phyloP scores from a whole-genome alignment of 2,113 vertebrate species.

The Neodon shergylaensis region DNA sequence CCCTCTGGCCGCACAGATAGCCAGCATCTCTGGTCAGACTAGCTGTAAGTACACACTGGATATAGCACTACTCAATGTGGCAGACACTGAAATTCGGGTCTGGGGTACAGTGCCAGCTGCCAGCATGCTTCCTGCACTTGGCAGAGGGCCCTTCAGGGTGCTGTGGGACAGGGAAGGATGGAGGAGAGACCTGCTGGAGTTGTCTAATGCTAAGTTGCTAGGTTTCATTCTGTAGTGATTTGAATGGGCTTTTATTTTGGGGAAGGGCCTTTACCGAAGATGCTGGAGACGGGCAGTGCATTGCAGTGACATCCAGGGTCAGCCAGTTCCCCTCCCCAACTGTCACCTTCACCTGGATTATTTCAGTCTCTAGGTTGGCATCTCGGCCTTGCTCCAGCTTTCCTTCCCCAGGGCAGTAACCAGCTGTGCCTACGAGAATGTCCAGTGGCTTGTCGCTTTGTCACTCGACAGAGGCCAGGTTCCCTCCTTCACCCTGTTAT shows the following conservation, averaged over 20 bases:
- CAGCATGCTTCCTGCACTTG: neutral
- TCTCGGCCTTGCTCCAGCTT: neutral
- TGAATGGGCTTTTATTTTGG: neutral
- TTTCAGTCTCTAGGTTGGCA: neutral
- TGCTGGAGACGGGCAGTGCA: neutral
- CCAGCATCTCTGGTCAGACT: neutral
- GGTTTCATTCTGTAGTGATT: neutral
- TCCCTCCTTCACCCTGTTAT: no score
- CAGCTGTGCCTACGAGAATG: neutral
- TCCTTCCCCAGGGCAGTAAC: neutral
- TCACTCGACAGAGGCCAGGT: neutral
- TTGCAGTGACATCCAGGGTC: no score
- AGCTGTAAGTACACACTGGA: neutral
- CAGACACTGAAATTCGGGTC: neutral
- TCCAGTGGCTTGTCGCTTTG: neutral
- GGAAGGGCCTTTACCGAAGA: neutral
- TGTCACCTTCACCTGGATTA: neutral
- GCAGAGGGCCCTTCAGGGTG: neutral
- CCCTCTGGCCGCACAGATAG: neutral
- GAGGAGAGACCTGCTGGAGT: neutral
- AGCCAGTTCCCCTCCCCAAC: neutral
- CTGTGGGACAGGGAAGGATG: neutral
- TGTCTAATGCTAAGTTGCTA: neutral
- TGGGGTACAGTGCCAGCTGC: neutral
- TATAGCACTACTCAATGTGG: neutral